Evolutionary conservation across 2,888 invertebrate species (phyloP).

Genomic region (Myopa tessellatipennis): DNA sequence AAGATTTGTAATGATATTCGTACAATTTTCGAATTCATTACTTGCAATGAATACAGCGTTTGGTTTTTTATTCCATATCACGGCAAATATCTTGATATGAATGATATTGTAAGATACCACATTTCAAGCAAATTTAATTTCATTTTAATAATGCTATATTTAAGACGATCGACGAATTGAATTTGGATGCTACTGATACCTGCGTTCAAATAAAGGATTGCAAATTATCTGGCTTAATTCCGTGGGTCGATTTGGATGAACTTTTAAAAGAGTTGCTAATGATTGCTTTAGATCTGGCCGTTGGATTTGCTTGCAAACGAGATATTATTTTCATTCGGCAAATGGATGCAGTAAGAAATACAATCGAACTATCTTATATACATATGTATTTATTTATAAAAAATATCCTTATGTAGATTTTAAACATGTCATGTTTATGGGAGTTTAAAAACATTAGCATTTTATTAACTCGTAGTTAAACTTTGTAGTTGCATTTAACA

Average conservation of each 20-base stretch:
- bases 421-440: too few species aligned
- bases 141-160: neutral
- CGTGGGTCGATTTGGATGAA: constrained; percentile 33
- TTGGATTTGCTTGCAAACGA: constrained; percentile 34
- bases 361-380: neutral
- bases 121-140: neutral
- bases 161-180: constrained; percentile 36
- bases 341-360: constrained; percentile 34
- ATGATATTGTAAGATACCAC: constrained; percentile 36
- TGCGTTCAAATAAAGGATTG: constrained; percentile 38
- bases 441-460: too few species aligned
- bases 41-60: constrained; percentile 41
- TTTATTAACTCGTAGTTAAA: too few species aligned
- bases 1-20: constrained; percentile 40
- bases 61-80: constrained; percentile 43
- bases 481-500: too few species aligned
- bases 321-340: constrained; percentile 37
- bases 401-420: too few species aligned
- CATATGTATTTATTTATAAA: too few species aligned
- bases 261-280: constrained; percentile 37
- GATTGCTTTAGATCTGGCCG: constrained; percentile 41
- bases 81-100: constrained; percentile 34
- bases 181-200: constrained; percentile 38
- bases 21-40: constrained; percentile 41
- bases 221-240: constrained; percentile 9